Evolutionary conservation across 2,888 invertebrate genomes (phyloP).

Genomic region (Nymphalis polychloros): DNA sequence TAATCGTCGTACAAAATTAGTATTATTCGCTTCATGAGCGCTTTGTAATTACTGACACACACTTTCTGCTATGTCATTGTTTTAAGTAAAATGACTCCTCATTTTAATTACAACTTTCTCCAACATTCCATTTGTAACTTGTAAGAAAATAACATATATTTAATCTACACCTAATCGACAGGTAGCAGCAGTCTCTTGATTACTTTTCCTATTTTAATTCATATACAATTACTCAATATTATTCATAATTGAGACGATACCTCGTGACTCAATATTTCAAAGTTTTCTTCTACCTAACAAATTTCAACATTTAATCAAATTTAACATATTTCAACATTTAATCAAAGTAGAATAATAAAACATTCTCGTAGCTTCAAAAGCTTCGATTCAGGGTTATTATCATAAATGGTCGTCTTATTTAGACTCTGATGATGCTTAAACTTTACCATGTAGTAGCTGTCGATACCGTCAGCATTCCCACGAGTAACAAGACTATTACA

Average conservation of each 20-base stretch:
- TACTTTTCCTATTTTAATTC: constrained; percentile 30
- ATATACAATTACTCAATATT: constrained; percentile 7
- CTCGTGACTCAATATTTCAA: too few relatives aligned
- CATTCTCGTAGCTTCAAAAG: constrained; percentile 54
- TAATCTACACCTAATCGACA: constrained; percentile 34
- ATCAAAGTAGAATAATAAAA: not conserved
- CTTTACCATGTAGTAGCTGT: constrained; percentile 66
- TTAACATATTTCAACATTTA: not conserved
- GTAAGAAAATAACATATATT: constrained; percentile 41
- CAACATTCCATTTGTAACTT: constrained; percentile 46
- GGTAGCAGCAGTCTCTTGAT: constrained; percentile 38
- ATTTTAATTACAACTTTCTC: constrained; percentile 75
- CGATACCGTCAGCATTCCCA: constrained; percentile 60
- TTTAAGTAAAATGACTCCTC: constrained; percentile 56
- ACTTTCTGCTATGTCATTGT: constrained; percentile 71
- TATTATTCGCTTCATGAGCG: constrained; percentile 59
- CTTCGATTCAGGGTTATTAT: constrained; percentile 68
- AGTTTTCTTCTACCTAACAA: too few relatives aligned
- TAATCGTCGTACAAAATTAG: constrained; percentile 62
- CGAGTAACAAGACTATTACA: constrained; percentile 80
- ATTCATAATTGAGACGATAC: not conserved
- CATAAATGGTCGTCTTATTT: constrained; percentile 73
- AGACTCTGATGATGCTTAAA: constrained; percentile 70
- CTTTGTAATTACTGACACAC: constrained; percentile 67
- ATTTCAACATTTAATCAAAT: not conserved